These are phyloP conservation scores for Leptinotarsa defecta DNA, from an alignment of 1,140 invertebrate genomes.

Conservation along the genomic window DNA sequence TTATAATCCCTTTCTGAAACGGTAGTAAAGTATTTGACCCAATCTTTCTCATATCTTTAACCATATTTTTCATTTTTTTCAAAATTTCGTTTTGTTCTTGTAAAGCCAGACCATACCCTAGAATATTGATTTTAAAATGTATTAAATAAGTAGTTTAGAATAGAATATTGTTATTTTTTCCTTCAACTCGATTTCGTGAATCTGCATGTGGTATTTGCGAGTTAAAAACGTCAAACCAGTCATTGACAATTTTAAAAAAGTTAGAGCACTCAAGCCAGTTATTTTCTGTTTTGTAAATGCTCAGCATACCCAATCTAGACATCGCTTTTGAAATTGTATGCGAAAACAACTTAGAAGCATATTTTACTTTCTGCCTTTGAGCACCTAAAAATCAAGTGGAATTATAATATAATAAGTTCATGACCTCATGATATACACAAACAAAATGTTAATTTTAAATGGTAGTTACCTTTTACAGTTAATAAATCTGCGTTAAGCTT, in stretches of 20 bases:
- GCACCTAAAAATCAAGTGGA: constrained; percentile 10
- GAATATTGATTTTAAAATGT: no score
- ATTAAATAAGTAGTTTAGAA: no score
- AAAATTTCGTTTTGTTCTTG: constrained; percentile 28
- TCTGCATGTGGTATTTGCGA: background rate
- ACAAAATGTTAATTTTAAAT: constrained; percentile 18
- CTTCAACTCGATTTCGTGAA: constrained; percentile 27
- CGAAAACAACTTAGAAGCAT: constrained; percentile 10
- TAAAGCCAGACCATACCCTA: constrained; percentile 18
- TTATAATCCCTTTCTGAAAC: constrained; percentile 6
- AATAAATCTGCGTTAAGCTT: constrained; percentile 29
- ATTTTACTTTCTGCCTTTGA: constrained; percentile 29
- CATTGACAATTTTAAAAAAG: constrained; percentile 23
- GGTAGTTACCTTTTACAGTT: constrained; percentile 19
- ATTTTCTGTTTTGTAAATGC: constrained; percentile 16
- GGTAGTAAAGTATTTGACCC: constrained; percentile 13
- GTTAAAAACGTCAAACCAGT: constrained; percentile 33
- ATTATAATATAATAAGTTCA: background rate
- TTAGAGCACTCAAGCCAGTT: constrained; percentile 28
- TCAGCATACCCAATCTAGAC: constrained; percentile 11
- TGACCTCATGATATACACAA: no score
- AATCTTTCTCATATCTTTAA: constrained; percentile 19
- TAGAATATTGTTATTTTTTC: no score
- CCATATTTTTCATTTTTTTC: constrained; percentile 16
- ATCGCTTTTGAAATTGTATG: constrained; percentile 29